These are phyloP conservation scores for Meandrusa payeni DNA, from an alignment of 2,888 invertebrate species.

Conservation along the genomic window DNA sequence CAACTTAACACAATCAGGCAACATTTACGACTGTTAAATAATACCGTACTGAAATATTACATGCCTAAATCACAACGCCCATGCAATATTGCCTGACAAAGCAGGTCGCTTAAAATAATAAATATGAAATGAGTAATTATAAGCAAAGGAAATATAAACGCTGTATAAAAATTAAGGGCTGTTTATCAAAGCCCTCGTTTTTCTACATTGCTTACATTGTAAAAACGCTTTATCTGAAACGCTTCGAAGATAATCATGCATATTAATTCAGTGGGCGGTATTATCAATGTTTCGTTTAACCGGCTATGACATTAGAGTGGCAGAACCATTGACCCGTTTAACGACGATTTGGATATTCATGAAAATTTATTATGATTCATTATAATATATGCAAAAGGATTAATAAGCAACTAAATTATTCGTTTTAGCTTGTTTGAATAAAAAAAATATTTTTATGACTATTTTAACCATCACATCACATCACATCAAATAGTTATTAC, in stretches of 20 bases:
- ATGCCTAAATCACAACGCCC: slow-evolving; percentile 2
- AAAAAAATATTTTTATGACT: no score
- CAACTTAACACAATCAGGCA: neutral
- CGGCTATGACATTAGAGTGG: no score
- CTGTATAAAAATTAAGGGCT: slow-evolving; percentile 14
- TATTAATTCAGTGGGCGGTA: no score
- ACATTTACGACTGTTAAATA: slow-evolving; percentile 11
- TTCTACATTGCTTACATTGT: neutral
- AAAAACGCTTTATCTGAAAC: slow-evolving; percentile 5
- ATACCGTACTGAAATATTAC: slow-evolving; percentile 3
- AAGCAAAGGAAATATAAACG: slow-evolving; percentile 2
- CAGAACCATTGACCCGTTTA: no score
- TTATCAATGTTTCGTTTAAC: no score
- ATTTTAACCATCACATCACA: no score
- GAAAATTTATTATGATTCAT: no score
- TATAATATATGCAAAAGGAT: no score
- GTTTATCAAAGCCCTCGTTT: slow-evolving; percentile 9
- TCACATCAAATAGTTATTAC: no score
- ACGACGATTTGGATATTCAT: no score
- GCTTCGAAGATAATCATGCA: neutral
- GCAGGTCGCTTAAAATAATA: slow-evolving; percentile 11
- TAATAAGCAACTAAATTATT: no score
- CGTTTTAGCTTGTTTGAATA: no score
- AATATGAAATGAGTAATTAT: slow-evolving; percentile 17
- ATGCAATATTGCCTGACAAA: slow-evolving; percentile 20